Percentiles rank a stretch among this genome's conserved stretches.
Conservation (phyloP, 2,888 invertebrate species). For the Andrena fulva region DNA sequence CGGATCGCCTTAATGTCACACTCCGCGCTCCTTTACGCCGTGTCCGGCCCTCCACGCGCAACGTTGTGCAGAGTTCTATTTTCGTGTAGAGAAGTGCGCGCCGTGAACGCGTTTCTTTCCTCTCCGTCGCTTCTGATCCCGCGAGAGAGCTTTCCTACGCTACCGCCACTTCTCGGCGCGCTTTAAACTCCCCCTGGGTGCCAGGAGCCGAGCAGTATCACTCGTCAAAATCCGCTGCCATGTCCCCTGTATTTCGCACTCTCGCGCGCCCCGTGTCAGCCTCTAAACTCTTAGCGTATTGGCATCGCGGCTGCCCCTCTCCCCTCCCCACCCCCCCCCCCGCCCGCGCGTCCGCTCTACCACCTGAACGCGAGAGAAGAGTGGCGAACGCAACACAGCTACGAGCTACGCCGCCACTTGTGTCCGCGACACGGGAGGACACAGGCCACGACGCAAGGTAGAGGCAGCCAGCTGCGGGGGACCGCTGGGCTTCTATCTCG, state of each 20-base stretch:
- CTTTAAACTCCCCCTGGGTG: slow-evolving; percentile 29
- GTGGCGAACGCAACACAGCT: neutral
- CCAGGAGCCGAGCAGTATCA: slow-evolving; percentile 54
- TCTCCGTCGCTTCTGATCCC: slow-evolving; percentile 52
- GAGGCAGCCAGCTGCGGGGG: neutral
- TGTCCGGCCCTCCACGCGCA: slow-evolving; percentile 44
- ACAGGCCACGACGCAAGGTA: slow-evolving; percentile 4
- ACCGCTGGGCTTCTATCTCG: neutral
- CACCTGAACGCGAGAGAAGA: neutral
- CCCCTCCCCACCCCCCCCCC: neutral
- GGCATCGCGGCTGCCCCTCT: slow-evolving; percentile 40
- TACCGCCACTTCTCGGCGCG: slow-evolving; percentile 27
- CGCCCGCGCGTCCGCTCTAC: neutral
- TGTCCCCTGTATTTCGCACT: slow-evolving; percentile 65
- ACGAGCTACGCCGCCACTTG: neutral
- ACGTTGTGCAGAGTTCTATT: slow-evolving; percentile 57
- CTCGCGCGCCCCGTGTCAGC: slow-evolving; percentile 28
- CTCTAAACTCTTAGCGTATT: slow-evolving; percentile 35
- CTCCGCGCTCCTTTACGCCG: slow-evolving; percentile 58
- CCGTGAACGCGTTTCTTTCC: slow-evolving; percentile 49
- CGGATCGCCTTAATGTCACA: slow-evolving; percentile 68
- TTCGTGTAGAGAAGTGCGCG: slow-evolving; percentile 67
- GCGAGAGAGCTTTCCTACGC: slow-evolving; percentile 23
- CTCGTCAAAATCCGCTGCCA: slow-evolving; percentile 83
- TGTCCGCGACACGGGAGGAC: neutral